A percentile compares a stretch with the other conserved stretches of the same genome.
These are phyloP conservation scores for Ditylenchus weischeri DNA, from an alignment of 2,888 invertebrate species.

Conservation along the genomic window DNA sequence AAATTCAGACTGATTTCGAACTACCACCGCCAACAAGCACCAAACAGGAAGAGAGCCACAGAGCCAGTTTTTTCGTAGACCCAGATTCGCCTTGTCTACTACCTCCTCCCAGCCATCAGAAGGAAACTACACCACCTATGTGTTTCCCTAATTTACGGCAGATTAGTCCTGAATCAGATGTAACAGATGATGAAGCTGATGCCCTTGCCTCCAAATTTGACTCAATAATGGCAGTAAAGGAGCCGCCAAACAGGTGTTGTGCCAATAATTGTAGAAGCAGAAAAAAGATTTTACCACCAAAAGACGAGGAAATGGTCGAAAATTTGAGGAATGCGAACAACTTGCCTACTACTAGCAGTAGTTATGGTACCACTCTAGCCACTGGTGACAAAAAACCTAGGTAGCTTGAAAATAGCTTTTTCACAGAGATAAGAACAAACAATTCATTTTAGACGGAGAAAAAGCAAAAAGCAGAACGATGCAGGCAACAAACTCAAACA, in stretches of 20 bases:
- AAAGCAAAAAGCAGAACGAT: background rate
- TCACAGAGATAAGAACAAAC: too few species aligned
- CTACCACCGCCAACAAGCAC: background rate
- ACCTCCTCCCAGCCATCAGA: slow-evolving; percentile 2
- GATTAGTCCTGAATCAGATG: background rate
- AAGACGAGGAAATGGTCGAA: background rate
- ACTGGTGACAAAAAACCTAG: background rate
- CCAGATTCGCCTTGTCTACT: background rate
- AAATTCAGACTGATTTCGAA: slow-evolving; percentile 1
- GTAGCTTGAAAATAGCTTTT: background rate
- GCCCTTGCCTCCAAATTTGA: background rate
- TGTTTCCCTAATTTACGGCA: background rate
- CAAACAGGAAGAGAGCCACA: background rate
- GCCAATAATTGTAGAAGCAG: slow-evolving; percentile 3
- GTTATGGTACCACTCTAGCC: background rate
- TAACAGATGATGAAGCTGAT: background rate
- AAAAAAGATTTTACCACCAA: background rate
- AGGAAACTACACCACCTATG: background rate
- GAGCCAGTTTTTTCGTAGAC: background rate
- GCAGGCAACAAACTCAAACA: too few species aligned
- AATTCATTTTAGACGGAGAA: background rate
- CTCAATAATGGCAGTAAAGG: background rate
- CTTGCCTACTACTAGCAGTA: too few species aligned
- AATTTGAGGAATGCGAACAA: too few species aligned
- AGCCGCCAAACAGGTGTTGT: slow-evolving; percentile 2